Conservation (phyloP, 1,140 invertebrate species). For the Trichonephila clavipes region DNA sequence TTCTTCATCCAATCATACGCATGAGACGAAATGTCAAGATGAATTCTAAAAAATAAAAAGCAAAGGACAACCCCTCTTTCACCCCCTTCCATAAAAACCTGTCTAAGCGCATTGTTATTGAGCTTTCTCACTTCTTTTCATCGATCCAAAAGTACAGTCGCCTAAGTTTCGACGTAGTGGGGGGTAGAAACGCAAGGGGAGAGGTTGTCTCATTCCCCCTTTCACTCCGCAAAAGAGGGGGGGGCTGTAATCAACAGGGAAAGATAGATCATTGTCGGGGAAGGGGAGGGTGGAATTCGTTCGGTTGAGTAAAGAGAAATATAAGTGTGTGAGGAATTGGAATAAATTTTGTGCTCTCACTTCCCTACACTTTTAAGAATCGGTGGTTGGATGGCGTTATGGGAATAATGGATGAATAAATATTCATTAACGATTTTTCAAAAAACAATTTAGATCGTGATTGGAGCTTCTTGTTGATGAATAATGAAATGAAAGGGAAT, state of each 20-base stretch:
- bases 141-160: constrained; percentile 67
- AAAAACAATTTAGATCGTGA: not conserved
- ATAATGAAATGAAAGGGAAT: not conserved
- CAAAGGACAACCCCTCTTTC: constrained; percentile 1
- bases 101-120: constrained; percentile 45
- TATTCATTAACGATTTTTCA: not conserved
- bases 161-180: not conserved
- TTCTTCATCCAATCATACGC: not conserved
- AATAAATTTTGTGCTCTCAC: not conserved
- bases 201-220: not conserved
- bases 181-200: not conserved
- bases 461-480: not conserved
- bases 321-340: constrained; percentile 8
- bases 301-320: constrained; percentile 23
- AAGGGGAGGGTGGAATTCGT: constrained; percentile 11
- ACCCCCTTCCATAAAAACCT: constrained; percentile 55
- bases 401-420: not conserved
- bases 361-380: not conserved
- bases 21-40: constrained; percentile 29
- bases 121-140: constrained; percentile 39
- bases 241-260: constrained; percentile 72
- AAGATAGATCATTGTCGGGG: constrained; percentile 64
- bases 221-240: constrained; percentile 35
- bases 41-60: constrained; percentile 3
- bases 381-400: constrained; percentile 3